Percentiles rank a stretch among this genome's conserved stretches.
phyloP scores from a whole-genome alignment of 2,113 vertebrate genomes.

The Brachirus orientalis region DNA sequence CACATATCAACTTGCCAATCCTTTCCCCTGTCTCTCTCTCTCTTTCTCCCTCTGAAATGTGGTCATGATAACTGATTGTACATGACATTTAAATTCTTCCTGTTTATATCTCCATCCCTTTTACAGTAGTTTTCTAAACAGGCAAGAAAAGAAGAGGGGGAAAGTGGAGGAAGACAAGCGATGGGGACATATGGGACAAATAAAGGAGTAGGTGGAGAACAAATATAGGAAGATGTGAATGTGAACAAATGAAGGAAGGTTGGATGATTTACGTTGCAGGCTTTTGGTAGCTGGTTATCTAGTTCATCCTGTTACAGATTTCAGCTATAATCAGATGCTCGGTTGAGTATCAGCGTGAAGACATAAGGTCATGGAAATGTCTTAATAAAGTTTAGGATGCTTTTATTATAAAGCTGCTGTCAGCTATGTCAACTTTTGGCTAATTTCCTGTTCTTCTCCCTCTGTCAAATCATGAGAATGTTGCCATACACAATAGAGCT shows the following conservation, averaged over 20 bases:
- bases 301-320: neutral
- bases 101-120: constrained; percentile 44
- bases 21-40: too few relatives aligned
- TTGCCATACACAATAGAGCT: too few relatives aligned
- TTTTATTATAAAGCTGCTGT: too few relatives aligned
- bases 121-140: constrained; percentile 27
- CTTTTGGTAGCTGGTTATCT: constrained; percentile 7
- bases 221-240: neutral
- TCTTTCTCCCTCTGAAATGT: constrained; percentile 21
- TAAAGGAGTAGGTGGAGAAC: neutral
- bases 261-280: too few relatives aligned
- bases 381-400: too few relatives aligned
- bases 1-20: constrained; percentile 27
- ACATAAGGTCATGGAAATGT: neutral
- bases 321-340: constrained; percentile 8
- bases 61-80: constrained; percentile 39
- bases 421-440: too few relatives aligned
- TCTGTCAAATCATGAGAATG: neutral
- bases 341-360: neutral
- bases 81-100: constrained; percentile 39
- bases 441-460: neutral
- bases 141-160: constrained; percentile 28
- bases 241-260: neutral
- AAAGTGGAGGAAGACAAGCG: neutral
- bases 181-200: constrained; percentile 1